Evolutionary conservation across 2,888 invertebrate species (phyloP), one percentile per base, ranked within the genome.

Genomic region (Epistrophe eligans): DNA sequence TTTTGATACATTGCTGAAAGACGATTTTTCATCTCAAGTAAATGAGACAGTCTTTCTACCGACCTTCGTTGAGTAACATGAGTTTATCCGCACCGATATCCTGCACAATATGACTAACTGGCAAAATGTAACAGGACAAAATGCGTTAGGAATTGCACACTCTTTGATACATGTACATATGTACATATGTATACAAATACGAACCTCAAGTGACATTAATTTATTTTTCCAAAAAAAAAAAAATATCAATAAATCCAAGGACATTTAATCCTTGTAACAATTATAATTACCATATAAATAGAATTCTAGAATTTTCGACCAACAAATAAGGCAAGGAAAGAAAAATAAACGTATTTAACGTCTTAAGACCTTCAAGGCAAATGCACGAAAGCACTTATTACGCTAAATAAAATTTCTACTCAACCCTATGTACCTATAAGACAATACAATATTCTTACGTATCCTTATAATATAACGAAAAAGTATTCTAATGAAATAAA

Each of bases 401-500:
- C 83, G 87, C 87, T 87, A 83, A 79, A 87, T 87, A 87, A 87
- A 87, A 83, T 79, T 83, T 82, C 48, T 52, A 76, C 38, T 83
- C 79, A 57, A 66, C 67, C 77, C 43, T 24, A 24, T 24, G 24
- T 24, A 24, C 24, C 24, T 24, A 24, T 28, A 50, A 38, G 28
- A 19, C 50, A 67, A 50, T 67, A 66, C 11, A 74, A n/a, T n/a
- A n/a, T n/a, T n/a, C n/a, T n/a, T 55, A 55, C 55, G 55, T 55
- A 55, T 28, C 28, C 55, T 0, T 35, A 50, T 40, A 60, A 52
- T 45, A 48, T 48, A 50, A 50, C n/a, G 48, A 72, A 71, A 79
- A 82, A 71, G 70, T 76, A 79, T 83, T 83, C 83, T 87, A 87
- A 87, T 87, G 87, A 87, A 87, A 87, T 72, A 52, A 79, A 83